These are phyloP conservation scores for Lithosia quadra DNA, from an alignment of 2,888 invertebrate species.

Conservation along the genomic window DNA sequence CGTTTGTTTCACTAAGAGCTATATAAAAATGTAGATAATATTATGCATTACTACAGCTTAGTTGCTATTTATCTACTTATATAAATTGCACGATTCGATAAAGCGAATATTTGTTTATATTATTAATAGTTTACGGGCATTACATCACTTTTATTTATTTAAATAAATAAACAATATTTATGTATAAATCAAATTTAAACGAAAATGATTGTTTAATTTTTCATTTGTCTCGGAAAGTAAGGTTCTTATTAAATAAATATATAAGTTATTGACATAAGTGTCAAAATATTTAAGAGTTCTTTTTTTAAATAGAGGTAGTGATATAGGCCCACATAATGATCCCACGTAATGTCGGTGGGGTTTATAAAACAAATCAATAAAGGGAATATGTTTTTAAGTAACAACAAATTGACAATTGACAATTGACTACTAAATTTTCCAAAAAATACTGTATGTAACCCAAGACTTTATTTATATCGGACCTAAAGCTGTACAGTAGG, in stretches of 20 bases:
- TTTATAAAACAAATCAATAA: conserved; percentile 45
- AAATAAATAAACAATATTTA: neutral
- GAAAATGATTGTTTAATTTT: neutral
- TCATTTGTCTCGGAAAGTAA: neutral
- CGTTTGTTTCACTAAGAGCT: conserved; percentile 56
- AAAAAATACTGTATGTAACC: conserved; percentile 47
- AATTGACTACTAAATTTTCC: conserved; percentile 15
- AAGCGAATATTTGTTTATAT: conserved; percentile 77
- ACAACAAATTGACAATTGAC: conserved; percentile 58
- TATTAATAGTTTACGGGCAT: conserved; percentile 50
- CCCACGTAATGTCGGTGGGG: conserved; percentile 65
- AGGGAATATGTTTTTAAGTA: conserved; percentile 46
- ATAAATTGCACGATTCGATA: conserved; percentile 86
- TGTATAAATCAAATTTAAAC: neutral
- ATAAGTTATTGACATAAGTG: neutral
- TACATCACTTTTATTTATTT: conserved; percentile 37
- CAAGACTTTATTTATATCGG: conserved; percentile 32
- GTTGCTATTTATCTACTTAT: conserved; percentile 74
- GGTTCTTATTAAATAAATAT: neutral
- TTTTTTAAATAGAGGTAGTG: conserved; percentile 21
- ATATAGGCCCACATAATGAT: conserved; percentile 44
- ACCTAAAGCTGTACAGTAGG: conserved; percentile 29
- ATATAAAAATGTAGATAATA: conserved; percentile 62
- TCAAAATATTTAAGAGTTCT: neutral
- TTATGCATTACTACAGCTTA: conserved; percentile 76